Conservation (phyloP, 2,888 invertebrate genomes). For the Sesamia inferens region DNA sequence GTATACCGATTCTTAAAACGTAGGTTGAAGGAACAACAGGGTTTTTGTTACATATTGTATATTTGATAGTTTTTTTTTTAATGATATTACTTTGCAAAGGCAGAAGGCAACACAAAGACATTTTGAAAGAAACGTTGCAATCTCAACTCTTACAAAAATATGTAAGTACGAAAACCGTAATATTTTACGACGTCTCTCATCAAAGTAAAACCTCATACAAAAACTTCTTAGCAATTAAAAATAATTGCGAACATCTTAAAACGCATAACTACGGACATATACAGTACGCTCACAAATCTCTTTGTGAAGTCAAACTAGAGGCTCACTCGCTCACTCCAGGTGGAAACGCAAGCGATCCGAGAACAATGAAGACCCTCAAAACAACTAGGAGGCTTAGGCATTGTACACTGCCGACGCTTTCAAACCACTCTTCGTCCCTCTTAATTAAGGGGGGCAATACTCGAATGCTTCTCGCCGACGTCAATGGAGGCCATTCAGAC, state of each 20-base stretch:
- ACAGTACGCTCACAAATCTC: constrained; percentile 52
- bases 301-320: constrained; percentile 62
- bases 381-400: constrained; percentile 75
- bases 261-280: constrained; percentile 29
- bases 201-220: constrained; percentile 35
- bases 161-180: constrained; percentile 13
- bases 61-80: background rate
- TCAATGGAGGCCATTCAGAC: constrained; percentile 82
- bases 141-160: background rate
- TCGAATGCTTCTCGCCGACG: constrained; percentile 78
- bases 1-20: no score
- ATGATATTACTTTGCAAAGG: background rate
- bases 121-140: background rate
- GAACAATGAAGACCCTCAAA: constrained; percentile 81
- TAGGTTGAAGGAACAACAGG: no score
- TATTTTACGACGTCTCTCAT: constrained; percentile 2
- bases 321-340: constrained; percentile 66
- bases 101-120: background rate
- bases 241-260: constrained; percentile 61
- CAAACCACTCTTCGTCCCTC: constrained; percentile 85
- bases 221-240: constrained; percentile 59
- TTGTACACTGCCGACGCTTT: constrained; percentile 76
- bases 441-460: constrained; percentile 88
- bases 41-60: no score
- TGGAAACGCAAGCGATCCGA: constrained; percentile 75